Evolutionary conservation across 53 echinoderm and acorn worm genomes (phyloP).

Genomic region (Zoroaster sp.): DNA sequence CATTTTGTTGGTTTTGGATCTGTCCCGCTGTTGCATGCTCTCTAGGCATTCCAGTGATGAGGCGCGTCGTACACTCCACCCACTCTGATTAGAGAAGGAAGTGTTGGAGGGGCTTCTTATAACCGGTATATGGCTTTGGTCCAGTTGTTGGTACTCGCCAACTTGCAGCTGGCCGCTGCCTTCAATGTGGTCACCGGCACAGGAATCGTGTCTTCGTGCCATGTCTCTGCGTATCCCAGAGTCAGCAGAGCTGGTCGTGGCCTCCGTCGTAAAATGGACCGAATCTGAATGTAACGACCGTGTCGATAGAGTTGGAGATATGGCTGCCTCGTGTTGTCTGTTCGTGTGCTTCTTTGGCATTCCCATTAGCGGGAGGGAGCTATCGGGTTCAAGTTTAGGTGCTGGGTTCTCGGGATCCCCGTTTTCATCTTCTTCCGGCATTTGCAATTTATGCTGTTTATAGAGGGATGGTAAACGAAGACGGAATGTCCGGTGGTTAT

Average conservation of each 20-base stretch:
- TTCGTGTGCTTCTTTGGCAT: conserved; percentile 45
- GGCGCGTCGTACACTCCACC: conserved; percentile 65
- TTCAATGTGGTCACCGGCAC: not conserved
- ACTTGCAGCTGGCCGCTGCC: not conserved
- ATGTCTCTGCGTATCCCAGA: conserved; percentile 46
- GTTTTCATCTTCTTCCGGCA: conserved; percentile 39
- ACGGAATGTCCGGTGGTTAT: conserved; percentile 97
- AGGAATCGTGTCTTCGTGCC: conserved; percentile 20
- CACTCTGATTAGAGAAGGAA: conserved; percentile 74
- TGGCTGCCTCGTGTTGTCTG: not conserved
- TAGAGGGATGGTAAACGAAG: conserved; percentile 88
- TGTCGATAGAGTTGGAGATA: conserved; percentile 30
- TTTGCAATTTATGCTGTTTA: conserved; percentile 59
- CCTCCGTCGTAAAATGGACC: not conserved
- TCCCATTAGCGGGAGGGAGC: conserved; percentile 78
- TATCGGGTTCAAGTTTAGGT: conserved; percentile 62
- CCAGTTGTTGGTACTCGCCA: not conserved
- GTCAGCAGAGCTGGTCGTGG: conserved; percentile 28
- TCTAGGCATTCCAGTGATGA: conserved; percentile 77
- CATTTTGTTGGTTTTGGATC: not conserved
- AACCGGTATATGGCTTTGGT: not conserved
- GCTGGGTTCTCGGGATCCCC: conserved; percentile 40
- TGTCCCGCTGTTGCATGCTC: conserved; percentile 40
- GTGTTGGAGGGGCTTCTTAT: conserved; percentile 54
- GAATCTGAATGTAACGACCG: conserved; percentile 50